A percentile compares a stretch with the other conserved stretches of the same genome.
Evolutionary conservation across 1,140 invertebrate species (phyloP).

Genomic region (Pseudobourletiella spinata): DNA sequence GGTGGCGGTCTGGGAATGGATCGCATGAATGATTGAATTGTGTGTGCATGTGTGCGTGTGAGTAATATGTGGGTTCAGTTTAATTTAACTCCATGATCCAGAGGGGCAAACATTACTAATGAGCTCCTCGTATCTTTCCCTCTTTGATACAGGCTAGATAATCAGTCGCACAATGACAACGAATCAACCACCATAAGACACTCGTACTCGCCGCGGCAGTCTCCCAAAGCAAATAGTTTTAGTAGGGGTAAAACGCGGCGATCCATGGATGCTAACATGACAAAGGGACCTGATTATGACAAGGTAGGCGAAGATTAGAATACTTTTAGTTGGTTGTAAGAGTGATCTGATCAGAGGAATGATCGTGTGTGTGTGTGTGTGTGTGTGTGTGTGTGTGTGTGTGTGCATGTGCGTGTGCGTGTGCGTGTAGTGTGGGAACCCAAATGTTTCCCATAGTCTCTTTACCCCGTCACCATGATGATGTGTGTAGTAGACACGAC

Average conservation of each 20-base stretch:
- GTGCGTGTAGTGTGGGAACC: no score
- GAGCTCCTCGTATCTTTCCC: background rate
- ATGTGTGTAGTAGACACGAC: no score
- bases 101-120: slow-evolving; percentile 5
- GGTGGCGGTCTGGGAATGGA: background rate
- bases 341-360: background rate
- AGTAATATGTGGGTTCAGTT: no score
- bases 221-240: slow-evolving; percentile 32
- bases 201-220: slow-evolving; percentile 30
- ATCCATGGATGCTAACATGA: slow-evolving; percentile 31
- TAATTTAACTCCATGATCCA: background rate
- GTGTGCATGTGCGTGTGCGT: no score
- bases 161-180: slow-evolving; percentile 30
- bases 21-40: background rate
- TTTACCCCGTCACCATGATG: no score
- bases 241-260: slow-evolving; percentile 28
- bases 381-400: no score
- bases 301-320: slow-evolving; percentile 14
- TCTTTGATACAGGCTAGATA: slow-evolving; percentile 27
- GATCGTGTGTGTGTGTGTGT: background rate
- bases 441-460: no score
- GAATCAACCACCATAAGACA: slow-evolving; percentile 15
- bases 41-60: background rate
- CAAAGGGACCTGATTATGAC: slow-evolving; percentile 36
- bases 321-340: background rate